These are phyloP conservation scores for Urocyon cinereoargenteus DNA, from an alignment of 2,797 vertebrate genomes.

Conservation along the genomic window DNA sequence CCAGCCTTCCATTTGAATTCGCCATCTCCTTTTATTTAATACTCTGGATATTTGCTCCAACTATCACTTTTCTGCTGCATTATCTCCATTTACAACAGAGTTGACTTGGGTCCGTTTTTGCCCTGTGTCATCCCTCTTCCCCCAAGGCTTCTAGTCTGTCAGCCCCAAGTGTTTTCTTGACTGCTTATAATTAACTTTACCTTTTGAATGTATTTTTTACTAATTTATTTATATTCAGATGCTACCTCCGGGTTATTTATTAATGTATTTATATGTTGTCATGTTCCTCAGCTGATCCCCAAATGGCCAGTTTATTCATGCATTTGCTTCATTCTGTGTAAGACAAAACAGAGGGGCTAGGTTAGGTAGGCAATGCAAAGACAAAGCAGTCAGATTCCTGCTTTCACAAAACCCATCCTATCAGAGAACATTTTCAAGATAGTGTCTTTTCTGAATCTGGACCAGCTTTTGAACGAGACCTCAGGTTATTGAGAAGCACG, in stretches of 20 bases:
- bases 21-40: conserved; percentile 8
- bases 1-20: neutral
- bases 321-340: neutral
- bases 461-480: conserved; percentile 74
- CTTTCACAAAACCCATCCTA: neutral
- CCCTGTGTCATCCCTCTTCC: neutral
- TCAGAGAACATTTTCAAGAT: conserved; percentile 51
- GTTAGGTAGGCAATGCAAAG: neutral
- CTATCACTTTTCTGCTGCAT: neutral
- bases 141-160: neutral
- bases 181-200: conserved; percentile 17
- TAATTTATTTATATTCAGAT: neutral
- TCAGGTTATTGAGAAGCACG: conserved; percentile 67
- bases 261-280: neutral
- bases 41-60: neutral
- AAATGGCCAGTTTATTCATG: neutral
- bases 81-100: neutral
- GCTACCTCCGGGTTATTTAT: neutral
- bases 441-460: conserved; percentile 76
- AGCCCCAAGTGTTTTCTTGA: conserved; percentile 33
- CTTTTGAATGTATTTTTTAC: neutral
- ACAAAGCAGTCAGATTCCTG: neutral
- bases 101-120: neutral
- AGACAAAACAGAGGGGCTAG: neutral
- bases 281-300: neutral